Base-by-base conservation (phyloP, 2,113 vertebrate species). In the Anseranas semipalmata region DNA sequence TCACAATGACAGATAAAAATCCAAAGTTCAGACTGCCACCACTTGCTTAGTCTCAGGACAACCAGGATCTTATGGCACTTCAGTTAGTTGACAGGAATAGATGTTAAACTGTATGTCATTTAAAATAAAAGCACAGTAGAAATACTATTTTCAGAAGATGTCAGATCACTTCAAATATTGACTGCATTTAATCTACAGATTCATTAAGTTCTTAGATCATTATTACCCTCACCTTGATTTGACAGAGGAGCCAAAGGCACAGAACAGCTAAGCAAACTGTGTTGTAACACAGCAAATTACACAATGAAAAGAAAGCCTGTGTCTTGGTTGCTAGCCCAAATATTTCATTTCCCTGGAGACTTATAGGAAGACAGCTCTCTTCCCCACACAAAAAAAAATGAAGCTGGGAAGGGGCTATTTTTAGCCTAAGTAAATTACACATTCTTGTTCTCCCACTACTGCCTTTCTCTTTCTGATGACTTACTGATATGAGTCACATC, bases 401-500 rank as follows among this genome's bases (percentile, higher is more conserved):
- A 78, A 85, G 58, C 91, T 85, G 80, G 77, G 58, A 95, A 79
- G 37, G 72, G 70, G 74, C n/a, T 96, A 89, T 95, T 95, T 96
- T 91, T 89, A 95, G 52, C 59, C 70, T 15, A 30, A 74, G 9
- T 74, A 46, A 73, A 91, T 91, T 77, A 95, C 81, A 91, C 71
- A 92, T 96, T 50, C 81, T 82, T 89, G 33, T 62, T 96, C 91
- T 87, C 89, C 84, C 80, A 93, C 74, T 71, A 91, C 85, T 85
- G 73, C 76, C 60, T 45, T 59, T 85, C 87, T 94, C 60, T 32
- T 87, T 78, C 71, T 76, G 89, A 85, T 72, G 76, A 80, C 53
- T 91, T 84, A 78, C 68, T 63, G 53, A 39, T 71, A 80, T 88
- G 95, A 96, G 90, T 96, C 95, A 94, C 85, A 76, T 74, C 87